Base-by-base conservation (phyloP, 1,140 invertebrate genomes). In the Rhyacophila brunnea region DNA sequence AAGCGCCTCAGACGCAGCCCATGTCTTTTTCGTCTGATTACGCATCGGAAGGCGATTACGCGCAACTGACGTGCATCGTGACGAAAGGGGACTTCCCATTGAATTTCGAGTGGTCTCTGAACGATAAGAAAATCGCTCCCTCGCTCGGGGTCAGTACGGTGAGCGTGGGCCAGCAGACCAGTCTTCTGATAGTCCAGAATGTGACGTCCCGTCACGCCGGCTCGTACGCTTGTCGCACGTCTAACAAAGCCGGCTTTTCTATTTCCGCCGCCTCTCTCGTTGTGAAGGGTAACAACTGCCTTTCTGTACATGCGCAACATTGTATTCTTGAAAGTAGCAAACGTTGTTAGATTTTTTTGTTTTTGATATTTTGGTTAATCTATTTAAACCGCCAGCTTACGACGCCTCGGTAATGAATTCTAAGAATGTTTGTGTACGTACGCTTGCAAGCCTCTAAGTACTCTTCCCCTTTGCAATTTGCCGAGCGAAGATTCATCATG, bases 61-160 rank as follows among this genome's bases (percentile, higher is more conserved):
- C 71, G 32, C 74, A 79, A 61, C 62, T 80, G 36, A 69, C 69
- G 54, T 89, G 87, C 68, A 73, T 81, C 45, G 82, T 87, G 13
- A 80, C 80, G 19, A 85, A 86, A 64, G 88, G 88, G 6, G 87
- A 88, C 68, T 77, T 86, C 58, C 86, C 86, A 0, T 68, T 87
- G 19, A 80, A 74, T 20, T 83, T 87, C 56, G 69, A 68, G 6
- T 89, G 86, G 86, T 80, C 75, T 34, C 79, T 87, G 52, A 83
- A 62, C 17, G 63, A 82, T 80, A 58, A 70, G 51, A 54, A 61
- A 32, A 70, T 80, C 62, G 67, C 69, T 54, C 70, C 75, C 58
- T 74, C 71, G 43, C 68, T 70, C 70, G 78, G 73, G 57, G 72
- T 78, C 71, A 80, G 71, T 67, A 71, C 77, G 48, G 77, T 74